These are phyloP conservation scores for Rhineura floridana DNA, from an alignment of 2,113 vertebrate genomes.

Conservation along the genomic window DNA sequence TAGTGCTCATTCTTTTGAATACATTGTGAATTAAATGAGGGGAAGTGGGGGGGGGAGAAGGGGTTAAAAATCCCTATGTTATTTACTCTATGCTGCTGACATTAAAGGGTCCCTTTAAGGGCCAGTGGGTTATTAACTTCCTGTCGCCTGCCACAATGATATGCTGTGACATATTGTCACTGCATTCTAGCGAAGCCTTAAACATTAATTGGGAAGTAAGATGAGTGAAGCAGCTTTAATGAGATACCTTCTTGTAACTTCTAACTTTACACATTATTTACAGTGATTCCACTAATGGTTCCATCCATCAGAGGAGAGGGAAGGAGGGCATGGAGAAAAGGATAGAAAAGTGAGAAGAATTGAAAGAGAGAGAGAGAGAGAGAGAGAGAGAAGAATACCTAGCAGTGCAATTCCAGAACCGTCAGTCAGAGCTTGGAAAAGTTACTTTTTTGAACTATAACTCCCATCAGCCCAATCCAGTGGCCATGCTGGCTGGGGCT, in stretches of 20 bases:
- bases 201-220: constrained; percentile 85
- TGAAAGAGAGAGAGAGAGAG: constrained; percentile 3
- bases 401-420: no score
- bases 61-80: constrained; percentile 40
- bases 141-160: constrained; percentile 65
- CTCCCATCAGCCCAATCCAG: no score
- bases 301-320: constrained; percentile 77
- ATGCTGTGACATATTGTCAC: constrained; percentile 78
- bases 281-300: constrained; percentile 84
- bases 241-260: constrained; percentile 86
- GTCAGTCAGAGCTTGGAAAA: background rate
- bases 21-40: constrained; percentile 54
- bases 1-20: constrained; percentile 54
- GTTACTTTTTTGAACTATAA: no score
- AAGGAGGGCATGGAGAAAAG: constrained; percentile 1
- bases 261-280: constrained; percentile 83
- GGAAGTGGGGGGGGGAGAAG: background rate
- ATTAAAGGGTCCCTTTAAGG: constrained; percentile 69
- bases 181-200: constrained; percentile 71
- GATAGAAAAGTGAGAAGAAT: background rate
- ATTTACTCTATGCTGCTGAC: constrained; percentile 70
- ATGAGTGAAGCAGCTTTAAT: constrained; percentile 81
- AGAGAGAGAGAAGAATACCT: background rate
- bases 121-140: constrained; percentile 75
- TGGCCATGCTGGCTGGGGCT: no score